Base-by-base conservation (phyloP, 2,113 vertebrate species). In the Microtus oregoni region DNA sequence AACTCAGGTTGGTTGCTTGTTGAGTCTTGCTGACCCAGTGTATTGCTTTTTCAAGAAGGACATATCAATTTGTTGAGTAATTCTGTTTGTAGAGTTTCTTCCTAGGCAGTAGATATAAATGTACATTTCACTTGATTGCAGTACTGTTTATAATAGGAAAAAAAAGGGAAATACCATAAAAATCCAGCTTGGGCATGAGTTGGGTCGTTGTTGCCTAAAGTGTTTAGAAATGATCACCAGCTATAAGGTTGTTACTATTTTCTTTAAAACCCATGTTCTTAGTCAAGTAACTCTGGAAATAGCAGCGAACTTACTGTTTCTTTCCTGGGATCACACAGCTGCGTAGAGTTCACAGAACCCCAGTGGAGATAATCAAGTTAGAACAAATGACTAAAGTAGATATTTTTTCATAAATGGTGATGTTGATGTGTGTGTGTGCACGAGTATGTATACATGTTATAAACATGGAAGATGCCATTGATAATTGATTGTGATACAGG, bases 81-180 rank as follows among this genome's bases (percentile, higher is more conserved):
- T 50, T 92, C 38, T 93, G 44, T 95, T 92, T 96, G 52, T 77
- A 82, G 44, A 94, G 47, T 75, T 95, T 95, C 44, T 24, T 38
- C 38, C 52, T 38, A 68, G 63, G 68, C 72, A 82, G 52, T 32
- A 73, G 4, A 76, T 22, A 92, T 63, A 94, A 67, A 61, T 76
- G 38, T 41, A 68, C 35, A 88, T 72, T 52, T 12, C 94, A 85
- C n/a, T 85, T n/a, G 35, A 38, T 47, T 24, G 70, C 30, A 85
- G n/a, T 19, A 92, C 90, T 90, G 35, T 94, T 89, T 86, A 26
- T 90, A 86, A 90, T 24, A 90, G 78, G 72, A 83, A 67, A 35
- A 47, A 77, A 30, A 17, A 14, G 65, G 35, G 24, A 44, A 86
- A 90, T n/a, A 79, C 44, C 55, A 58, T 87, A 87, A 90, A 92